Conservation (phyloP, 2,113 vertebrate species). For the Sclerurus mexicanus region DNA sequence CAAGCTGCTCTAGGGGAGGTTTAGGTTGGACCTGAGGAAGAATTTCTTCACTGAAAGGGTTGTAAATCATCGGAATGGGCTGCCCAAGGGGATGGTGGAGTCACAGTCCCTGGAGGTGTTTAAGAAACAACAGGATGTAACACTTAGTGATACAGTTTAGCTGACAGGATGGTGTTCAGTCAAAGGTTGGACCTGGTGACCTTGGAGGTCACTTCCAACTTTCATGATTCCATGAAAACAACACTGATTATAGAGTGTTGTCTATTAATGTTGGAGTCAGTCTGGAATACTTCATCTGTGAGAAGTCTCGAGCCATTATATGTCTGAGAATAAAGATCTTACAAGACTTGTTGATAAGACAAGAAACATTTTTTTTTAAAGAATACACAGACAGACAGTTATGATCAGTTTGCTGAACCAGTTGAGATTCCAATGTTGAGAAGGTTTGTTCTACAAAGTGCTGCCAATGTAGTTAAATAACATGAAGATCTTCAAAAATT, state of each 20-base stretch:
- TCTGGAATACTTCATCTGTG: neutral
- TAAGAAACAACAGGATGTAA: fast-evolving
- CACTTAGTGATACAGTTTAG: neutral
- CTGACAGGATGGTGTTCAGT: neutral
- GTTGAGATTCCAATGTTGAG: neutral
- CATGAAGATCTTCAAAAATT: neutral
- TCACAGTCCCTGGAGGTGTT: neutral
- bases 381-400: neutral
- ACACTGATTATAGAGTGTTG: neutral
- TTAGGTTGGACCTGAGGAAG: neutral
- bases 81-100: neutral
- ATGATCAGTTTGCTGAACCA: neutral
- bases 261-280: neutral
- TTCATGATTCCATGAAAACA: neutral
- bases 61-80: neutral
- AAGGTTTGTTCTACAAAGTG: neutral
- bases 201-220: neutral
- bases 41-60: neutral
- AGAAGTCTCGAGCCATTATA: neutral
- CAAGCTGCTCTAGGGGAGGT: neutral
- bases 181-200: neutral
- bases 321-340: neutral
- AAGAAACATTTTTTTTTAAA: neutral
- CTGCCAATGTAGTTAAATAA: neutral
- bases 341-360: neutral